Conservation (phyloP, 2,113 vertebrate genomes). For the Macheiramphus alcinus region DNA sequence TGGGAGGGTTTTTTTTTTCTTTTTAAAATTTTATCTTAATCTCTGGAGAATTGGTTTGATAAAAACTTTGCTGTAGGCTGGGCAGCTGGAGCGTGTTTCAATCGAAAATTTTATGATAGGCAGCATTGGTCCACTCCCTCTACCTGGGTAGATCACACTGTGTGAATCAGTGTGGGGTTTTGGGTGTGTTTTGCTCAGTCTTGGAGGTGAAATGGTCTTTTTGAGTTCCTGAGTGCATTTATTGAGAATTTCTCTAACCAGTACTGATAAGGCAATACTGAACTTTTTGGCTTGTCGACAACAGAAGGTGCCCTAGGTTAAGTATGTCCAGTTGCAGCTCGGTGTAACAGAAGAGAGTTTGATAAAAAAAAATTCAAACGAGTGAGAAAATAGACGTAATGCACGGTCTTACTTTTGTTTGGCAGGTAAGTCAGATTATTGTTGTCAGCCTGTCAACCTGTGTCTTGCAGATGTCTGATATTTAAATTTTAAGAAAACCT, state of each 20-base stretch:
- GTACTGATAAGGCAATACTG: neutral
- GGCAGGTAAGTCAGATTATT: neutral
- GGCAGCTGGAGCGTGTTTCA: neutral
- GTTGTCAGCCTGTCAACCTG: neutral
- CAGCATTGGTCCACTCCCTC: neutral
- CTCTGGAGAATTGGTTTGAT: neutral
- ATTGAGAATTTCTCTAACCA: neutral
- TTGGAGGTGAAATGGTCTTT: neutral
- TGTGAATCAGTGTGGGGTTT: neutral
- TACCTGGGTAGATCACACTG: fast-evolving
- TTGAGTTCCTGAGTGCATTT: neutral
- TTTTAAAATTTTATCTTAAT: constrained; percentile 26
- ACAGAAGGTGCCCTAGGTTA: neutral
- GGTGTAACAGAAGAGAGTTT: neutral
- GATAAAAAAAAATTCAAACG: neutral
- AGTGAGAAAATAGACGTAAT: neutral
- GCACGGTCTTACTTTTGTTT: neutral
- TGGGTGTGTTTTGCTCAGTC: neutral
- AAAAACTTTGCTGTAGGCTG: neutral
- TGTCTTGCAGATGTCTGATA: neutral
- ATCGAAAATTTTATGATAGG: neutral
- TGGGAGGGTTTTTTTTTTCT: neutral
- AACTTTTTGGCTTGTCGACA: neutral
- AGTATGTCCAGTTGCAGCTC: neutral
- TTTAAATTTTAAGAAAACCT: neutral